Conservation (phyloP, 2,113 vertebrate genomes). For the Gavialis gangeticus region DNA sequence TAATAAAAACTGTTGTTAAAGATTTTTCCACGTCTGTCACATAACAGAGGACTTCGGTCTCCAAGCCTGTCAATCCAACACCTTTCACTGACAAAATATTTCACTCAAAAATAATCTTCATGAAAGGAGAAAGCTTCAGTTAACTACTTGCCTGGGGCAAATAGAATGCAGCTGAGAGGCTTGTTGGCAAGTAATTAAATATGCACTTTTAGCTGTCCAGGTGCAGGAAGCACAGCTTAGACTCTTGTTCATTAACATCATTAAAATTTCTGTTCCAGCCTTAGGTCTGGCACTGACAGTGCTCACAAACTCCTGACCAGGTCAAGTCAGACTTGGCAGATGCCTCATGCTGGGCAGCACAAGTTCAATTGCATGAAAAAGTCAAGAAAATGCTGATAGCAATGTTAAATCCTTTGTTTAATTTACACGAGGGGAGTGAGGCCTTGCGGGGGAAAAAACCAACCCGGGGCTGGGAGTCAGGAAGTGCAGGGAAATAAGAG, state of each 20-base stretch:
- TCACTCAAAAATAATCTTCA: slow-evolving; percentile 61
- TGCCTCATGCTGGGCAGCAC: not conserved
- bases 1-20: slow-evolving; percentile 68
- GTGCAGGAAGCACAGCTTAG: slow-evolving; percentile 62
- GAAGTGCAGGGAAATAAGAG: slow-evolving; percentile 7
- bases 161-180: slow-evolving; percentile 54
- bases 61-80: slow-evolving; percentile 67
- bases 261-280: slow-evolving; percentile 73
- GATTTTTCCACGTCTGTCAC: slow-evolving; percentile 61
- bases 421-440: slow-evolving; percentile 21
- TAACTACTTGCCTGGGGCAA: slow-evolving; percentile 69
- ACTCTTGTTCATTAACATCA: slow-evolving; percentile 72
- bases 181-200: slow-evolving; percentile 68
- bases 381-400: not conserved
- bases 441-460: slow-evolving; percentile 11
- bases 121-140: slow-evolving; percentile 57
- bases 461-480: not conserved
- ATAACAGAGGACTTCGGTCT: slow-evolving; percentile 59
- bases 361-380: slow-evolving; percentile 52
- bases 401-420: slow-evolving; percentile 28
- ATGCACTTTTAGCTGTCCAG: slow-evolving; percentile 66
- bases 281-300: slow-evolving; percentile 48
- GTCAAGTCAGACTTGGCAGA: slow-evolving; percentile 62
- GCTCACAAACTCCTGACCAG: slow-evolving; percentile 44
- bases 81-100: slow-evolving; percentile 44